Conservation (phyloP, 2,113 vertebrate genomes). For the Craseonycteris thonglongyai region DNA sequence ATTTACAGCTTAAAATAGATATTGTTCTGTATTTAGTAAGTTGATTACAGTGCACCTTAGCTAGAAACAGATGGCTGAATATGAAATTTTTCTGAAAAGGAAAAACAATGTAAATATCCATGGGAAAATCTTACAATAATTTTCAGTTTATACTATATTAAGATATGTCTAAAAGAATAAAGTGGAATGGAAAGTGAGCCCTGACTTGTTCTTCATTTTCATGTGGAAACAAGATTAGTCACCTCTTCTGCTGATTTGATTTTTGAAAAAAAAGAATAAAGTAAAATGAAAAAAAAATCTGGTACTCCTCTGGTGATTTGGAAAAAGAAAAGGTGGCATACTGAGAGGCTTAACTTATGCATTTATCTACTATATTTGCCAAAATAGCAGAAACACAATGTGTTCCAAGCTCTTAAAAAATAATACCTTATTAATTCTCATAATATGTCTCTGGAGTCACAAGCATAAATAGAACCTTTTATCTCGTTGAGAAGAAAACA, state of each 20-base stretch:
- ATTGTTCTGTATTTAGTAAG: not conserved
- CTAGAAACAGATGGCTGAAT: not conserved
- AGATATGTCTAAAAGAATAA: not conserved
- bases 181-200: not conserved
- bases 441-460: slow-evolving; percentile 5
- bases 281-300: not conserved
- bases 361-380: slow-evolving; percentile 33
- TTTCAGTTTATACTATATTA: not conserved
- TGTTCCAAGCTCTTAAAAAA: slow-evolving; percentile 24
- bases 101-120: not conserved
- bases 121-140: not conserved
- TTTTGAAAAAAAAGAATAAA: slow-evolving; percentile 3
- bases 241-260: not conserved
- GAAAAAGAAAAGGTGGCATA: not conserved
- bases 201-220: not conserved
- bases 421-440: slow-evolving; percentile 1
- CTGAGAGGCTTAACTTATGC: not conserved
- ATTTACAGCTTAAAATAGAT: slow-evolving; percentile 26
- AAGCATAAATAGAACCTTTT: not conserved
- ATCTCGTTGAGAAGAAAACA: slow-evolving; percentile 34
- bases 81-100: not conserved
- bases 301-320: not conserved
- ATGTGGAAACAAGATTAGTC: not conserved
- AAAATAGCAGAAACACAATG: slow-evolving; percentile 12
- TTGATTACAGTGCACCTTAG: not conserved